Conservation (phyloP, 2,888 invertebrate species). For the Ceramica pisi region DNA sequence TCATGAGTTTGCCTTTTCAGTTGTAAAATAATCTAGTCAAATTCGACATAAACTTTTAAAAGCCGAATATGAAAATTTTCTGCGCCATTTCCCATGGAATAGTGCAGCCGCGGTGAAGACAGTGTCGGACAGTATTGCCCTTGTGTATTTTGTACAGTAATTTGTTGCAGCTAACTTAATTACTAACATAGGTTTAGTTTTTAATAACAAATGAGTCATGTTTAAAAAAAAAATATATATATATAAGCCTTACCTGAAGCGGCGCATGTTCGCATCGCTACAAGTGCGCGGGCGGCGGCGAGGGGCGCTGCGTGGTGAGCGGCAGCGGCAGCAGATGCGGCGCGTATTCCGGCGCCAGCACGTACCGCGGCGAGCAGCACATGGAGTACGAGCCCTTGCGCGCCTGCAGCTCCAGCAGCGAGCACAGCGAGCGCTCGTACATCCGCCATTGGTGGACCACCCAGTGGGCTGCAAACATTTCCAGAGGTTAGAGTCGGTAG, state of each 20-base stretch:
- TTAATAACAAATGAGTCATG: too few relatives aligned
- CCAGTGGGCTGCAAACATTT: slow-evolving; percentile 82
- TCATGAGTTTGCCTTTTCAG: too few relatives aligned
- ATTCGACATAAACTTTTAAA: too few relatives aligned
- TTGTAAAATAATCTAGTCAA: too few relatives aligned
- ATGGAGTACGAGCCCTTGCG: slow-evolving; percentile 81
- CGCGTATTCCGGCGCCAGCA: slow-evolving; percentile 85
- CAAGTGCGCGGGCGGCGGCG: slow-evolving; percentile 89
- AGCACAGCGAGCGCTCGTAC: slow-evolving; percentile 87
- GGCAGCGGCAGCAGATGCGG: slow-evolving; percentile 83
- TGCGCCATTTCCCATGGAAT: too few relatives aligned
- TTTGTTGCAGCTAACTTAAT: too few relatives aligned
- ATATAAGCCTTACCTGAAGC: slow-evolving; percentile 72
- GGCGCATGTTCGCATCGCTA: slow-evolving; percentile 86
- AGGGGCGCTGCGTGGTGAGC: slow-evolving; percentile 83
- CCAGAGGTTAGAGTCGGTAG: neutral
- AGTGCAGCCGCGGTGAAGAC: too few relatives aligned
- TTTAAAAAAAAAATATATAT: too few relatives aligned
- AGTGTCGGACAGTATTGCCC: too few relatives aligned
- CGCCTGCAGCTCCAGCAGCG: slow-evolving; percentile 85
- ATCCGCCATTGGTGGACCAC: slow-evolving; percentile 87
- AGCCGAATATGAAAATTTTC: too few relatives aligned
- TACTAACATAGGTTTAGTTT: too few relatives aligned
- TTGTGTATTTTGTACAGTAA: too few relatives aligned
- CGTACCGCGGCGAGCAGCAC: slow-evolving; percentile 86